Conservation (phyloP, 2,888 invertebrate genomes). For the Mythimna albipuncta region DNA sequence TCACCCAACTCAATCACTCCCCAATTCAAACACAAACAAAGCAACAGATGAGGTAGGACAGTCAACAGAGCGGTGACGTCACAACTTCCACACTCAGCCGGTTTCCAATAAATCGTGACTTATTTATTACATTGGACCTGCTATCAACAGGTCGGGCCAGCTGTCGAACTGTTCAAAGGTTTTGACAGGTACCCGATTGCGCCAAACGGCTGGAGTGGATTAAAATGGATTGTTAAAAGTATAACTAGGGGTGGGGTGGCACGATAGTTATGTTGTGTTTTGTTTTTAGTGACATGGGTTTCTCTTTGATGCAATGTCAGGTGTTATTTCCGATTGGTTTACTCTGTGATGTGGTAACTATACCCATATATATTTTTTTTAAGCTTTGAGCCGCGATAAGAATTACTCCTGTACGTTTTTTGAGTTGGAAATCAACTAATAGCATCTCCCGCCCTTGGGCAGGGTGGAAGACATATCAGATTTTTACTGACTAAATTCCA, state of each 20-base stretch:
- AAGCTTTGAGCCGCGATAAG: too few species aligned
- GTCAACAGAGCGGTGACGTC: constrained; percentile 18
- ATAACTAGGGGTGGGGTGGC: neutral
- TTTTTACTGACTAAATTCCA: too few species aligned
- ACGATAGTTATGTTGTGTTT: neutral
- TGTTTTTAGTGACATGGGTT: neutral
- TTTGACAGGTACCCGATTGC: constrained; percentile 56
- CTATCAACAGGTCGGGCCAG: constrained; percentile 67
- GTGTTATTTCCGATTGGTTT: too few species aligned
- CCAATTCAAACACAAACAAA: constrained; percentile 21
- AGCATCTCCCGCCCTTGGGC: too few species aligned
- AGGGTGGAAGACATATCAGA: too few species aligned
- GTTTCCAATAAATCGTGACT: constrained; percentile 44
- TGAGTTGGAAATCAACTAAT: too few species aligned
- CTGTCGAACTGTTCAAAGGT: constrained; percentile 56
- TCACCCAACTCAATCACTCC: neutral
- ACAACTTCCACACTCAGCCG: constrained; percentile 14
- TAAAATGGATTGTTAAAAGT: constrained; percentile 21
- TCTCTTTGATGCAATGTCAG: neutral
- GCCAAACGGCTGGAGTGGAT: constrained; percentile 31
- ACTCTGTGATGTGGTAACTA: too few species aligned
- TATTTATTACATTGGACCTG: constrained; percentile 46
- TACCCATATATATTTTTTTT: too few species aligned
- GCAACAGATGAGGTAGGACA: constrained; percentile 24
- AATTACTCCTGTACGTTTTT: too few species aligned